phyloP scores from a whole-genome alignment of 2,797 vertebrate genomes.

The Eulemur albifrons region DNA sequence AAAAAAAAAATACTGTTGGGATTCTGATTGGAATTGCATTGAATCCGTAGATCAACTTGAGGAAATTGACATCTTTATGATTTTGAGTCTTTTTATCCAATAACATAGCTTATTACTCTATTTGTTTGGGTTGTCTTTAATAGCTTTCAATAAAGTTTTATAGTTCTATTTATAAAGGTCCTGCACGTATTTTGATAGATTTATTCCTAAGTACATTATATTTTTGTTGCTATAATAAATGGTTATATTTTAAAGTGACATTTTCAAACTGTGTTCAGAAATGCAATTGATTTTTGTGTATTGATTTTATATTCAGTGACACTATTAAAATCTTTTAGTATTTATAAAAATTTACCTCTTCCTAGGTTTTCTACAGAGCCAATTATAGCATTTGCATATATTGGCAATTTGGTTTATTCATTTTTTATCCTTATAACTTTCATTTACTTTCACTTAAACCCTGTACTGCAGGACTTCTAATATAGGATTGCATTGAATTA shows the following conservation, averaged over 20 bases:
- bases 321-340: slow-evolving; percentile 36
- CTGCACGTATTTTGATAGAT: slow-evolving; percentile 43
- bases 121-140: slow-evolving; percentile 52
- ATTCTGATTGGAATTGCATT: slow-evolving; percentile 8
- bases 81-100: slow-evolving; percentile 39
- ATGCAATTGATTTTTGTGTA: slow-evolving; percentile 32
- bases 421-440: slow-evolving; percentile 22
- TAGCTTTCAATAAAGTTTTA: slow-evolving; percentile 61
- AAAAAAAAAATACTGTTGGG: not conserved
- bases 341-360: not conserved
- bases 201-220: slow-evolving; percentile 18
- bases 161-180: slow-evolving; percentile 44
- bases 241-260: slow-evolving; percentile 31
- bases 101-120: slow-evolving; percentile 34
- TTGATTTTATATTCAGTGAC: slow-evolving; percentile 54
- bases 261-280: slow-evolving; percentile 41
- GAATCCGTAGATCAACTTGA: slow-evolving; percentile 24
- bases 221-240: slow-evolving; percentile 54
- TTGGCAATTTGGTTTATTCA: not conserved
- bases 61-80: slow-evolving; percentile 35
- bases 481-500: not conserved
- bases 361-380: not conserved
- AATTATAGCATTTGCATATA: not conserved
- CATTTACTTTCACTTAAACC: not conserved
- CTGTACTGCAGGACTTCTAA: not conserved